These are phyloP conservation scores for Seriola rivoliana DNA, from an alignment of 2,113 vertebrate genomes.

Conservation along the genomic window DNA sequence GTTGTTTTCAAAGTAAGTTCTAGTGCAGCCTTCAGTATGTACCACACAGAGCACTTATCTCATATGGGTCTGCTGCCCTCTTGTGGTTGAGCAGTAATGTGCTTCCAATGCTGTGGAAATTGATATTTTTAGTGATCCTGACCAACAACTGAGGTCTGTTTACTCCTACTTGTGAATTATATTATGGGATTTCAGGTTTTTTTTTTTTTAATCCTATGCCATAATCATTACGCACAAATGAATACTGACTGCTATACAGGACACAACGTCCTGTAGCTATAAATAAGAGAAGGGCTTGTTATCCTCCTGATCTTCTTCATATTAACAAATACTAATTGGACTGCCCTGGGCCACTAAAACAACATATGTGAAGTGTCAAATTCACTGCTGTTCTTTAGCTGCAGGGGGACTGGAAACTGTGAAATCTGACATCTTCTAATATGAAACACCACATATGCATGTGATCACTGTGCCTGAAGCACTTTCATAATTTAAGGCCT, in stretches of 20 bases:
- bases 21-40: not conserved
- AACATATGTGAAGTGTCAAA: slow-evolving; percentile 19
- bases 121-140: not conserved
- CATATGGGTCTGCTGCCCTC: slow-evolving; percentile 65
- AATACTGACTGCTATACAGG: not conserved
- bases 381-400: not conserved
- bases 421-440: not conserved
- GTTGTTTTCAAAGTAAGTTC: not conserved
- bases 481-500: not conserved
- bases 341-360: not conserved
- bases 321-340: slow-evolving; percentile 10
- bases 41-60: not conserved
- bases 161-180: not conserved
- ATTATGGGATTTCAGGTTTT: not conserved
- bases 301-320: not conserved
- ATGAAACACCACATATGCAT: not conserved
- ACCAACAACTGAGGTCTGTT: not conserved
- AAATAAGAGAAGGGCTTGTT: not conserved
- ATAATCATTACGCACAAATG: not conserved
- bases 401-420: not conserved
- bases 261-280: too few species aligned
- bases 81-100: slow-evolving; percentile 45
- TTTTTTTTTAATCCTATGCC: not conserved
- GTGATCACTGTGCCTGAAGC: not conserved
- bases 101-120: not conserved